These are phyloP conservation scores for Nemapogon koenigi DNA, from an alignment of 2,888 invertebrate species.

Conservation along the genomic window DNA sequence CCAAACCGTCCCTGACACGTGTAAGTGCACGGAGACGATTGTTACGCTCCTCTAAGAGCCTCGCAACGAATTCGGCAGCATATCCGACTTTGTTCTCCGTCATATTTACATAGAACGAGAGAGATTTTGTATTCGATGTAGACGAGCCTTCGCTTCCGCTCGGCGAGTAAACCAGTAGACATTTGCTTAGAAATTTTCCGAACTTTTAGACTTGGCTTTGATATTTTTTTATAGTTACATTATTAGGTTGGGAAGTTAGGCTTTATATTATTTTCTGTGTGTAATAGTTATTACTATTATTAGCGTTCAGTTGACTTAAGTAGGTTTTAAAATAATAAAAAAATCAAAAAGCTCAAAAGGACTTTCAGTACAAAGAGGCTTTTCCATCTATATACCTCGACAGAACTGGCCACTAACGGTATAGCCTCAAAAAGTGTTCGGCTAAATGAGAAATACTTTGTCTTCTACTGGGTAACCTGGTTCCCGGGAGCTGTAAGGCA, in stretches of 20 bases:
- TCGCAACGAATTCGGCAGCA: slow-evolving; percentile 38
- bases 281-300: too few relatives aligned
- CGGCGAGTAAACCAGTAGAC: slow-evolving; percentile 23
- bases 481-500: too few relatives aligned
- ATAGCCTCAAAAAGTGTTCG: too few relatives aligned
- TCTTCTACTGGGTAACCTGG: too few relatives aligned
- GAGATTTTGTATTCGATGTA: slow-evolving; percentile 39
- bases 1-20: slow-evolving; percentile 33
- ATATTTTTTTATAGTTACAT: not conserved
- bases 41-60: slow-evolving; percentile 21
- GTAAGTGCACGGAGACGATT: slow-evolving; percentile 34
- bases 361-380: too few relatives aligned
- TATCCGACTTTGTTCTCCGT: slow-evolving; percentile 41
- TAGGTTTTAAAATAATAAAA: too few relatives aligned
- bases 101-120: slow-evolving; percentile 46
- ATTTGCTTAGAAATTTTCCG: slow-evolving; percentile 16
- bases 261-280: too few relatives aligned
- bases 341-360: too few relatives aligned
- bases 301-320: too few relatives aligned
- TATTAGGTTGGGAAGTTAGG: not conserved
- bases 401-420: too few relatives aligned
- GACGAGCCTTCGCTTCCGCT: slow-evolving; percentile 29
- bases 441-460: too few relatives aligned
- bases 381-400: too few relatives aligned
- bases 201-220: slow-evolving; percentile 1